phyloP scores from a whole-genome alignment of 2,113 vertebrate genomes.

The Cairina moschata region DNA sequence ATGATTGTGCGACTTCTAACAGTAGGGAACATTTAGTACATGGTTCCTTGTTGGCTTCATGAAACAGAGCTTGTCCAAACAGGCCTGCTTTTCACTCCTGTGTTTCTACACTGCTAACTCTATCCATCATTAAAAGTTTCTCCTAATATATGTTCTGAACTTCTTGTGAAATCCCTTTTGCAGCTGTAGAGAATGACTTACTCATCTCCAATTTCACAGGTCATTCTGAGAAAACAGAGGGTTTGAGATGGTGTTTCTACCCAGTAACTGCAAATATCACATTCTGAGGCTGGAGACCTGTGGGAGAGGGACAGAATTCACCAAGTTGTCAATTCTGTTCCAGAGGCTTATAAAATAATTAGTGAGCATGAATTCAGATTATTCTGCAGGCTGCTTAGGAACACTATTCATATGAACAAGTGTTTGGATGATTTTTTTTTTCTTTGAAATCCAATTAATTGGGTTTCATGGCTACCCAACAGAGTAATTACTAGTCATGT shows the following conservation, averaged over 20 bases:
- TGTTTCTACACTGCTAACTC: neutral
- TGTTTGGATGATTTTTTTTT: neutral
- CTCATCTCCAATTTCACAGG: neutral
- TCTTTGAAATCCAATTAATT: neutral
- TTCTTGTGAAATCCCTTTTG: neutral
- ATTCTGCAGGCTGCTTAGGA: neutral
- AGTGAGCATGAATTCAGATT: neutral
- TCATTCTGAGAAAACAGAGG: neutral
- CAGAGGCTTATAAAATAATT: neutral
- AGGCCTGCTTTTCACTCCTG: neutral
- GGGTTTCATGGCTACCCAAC: neutral
- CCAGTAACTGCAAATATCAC: neutral
- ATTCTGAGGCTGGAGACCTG: accelerated
- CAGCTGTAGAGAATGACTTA: neutral
- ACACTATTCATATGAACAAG: neutral
- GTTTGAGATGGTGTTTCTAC: neutral
- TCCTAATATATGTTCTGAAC: neutral
- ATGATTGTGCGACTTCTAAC: too few species aligned
- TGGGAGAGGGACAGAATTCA: neutral
- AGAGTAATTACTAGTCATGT: neutral
- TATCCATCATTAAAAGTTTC: neutral
- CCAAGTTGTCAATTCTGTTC: neutral
- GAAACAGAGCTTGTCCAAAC: neutral
- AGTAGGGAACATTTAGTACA: neutral
- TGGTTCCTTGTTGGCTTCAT: neutral